phyloP scores from a whole-genome alignment of 2,888 invertebrate species.

The Scelioninae gen. 2 region DNA sequence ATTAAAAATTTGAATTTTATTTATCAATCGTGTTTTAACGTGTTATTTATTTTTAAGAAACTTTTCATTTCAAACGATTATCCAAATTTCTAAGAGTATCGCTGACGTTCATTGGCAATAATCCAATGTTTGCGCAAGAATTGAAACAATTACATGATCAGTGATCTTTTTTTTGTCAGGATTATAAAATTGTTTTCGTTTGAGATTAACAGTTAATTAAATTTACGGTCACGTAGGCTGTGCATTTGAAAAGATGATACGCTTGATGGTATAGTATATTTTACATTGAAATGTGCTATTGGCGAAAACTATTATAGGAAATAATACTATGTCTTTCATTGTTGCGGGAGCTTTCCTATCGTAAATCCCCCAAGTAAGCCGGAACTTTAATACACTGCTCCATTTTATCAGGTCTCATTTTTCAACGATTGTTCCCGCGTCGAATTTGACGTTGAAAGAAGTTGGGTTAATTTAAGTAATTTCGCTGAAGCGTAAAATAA shows the following conservation, averaged over 20 bases:
- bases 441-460: slow-evolving; percentile 43
- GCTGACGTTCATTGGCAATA: no score
- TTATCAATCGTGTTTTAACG: no score
- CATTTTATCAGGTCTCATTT: slow-evolving; percentile 47
- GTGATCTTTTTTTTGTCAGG: slow-evolving; percentile 3
- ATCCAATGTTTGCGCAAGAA: slow-evolving; percentile 2
- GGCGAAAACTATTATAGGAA: slow-evolving; percentile 48
- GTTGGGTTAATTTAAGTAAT: slow-evolving; percentile 32
- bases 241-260: slow-evolving; percentile 37
- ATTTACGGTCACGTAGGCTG: slow-evolving; percentile 12
- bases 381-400: slow-evolving; percentile 52
- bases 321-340: slow-evolving; percentile 47
- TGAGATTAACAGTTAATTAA: slow-evolving; percentile 43
- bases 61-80: no score
- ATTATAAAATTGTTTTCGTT: slow-evolving; percentile 5
- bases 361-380: slow-evolving; percentile 50
- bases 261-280: slow-evolving; percentile 9
- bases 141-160: slow-evolving; percentile 19
- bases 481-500: slow-evolving; percentile 8
- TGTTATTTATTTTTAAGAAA: no score
- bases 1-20: no score
- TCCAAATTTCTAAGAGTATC: no score
- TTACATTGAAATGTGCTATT: slow-evolving; percentile 41
- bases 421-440: slow-evolving; percentile 46
- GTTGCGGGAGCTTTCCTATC: slow-evolving; percentile 43